These are phyloP conservation scores for Drosophila repleta DNA, from an alignment of 1,140 invertebrate genomes.

Conservation along the genomic window DNA sequence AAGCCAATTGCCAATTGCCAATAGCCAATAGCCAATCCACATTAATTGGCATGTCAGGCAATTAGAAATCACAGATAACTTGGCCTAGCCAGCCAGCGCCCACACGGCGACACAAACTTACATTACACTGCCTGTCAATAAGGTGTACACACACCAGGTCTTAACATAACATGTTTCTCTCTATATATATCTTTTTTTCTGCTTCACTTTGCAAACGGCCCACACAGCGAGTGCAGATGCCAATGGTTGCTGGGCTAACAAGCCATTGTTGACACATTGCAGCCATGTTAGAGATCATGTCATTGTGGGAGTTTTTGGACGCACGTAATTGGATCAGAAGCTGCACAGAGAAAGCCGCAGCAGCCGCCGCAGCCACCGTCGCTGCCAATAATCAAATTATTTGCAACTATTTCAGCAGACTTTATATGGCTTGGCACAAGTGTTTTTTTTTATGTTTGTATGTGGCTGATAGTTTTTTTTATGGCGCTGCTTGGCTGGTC, in stretches of 20 bases:
- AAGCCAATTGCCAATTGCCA: constrained; percentile 23
- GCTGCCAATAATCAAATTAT: constrained; percentile 43
- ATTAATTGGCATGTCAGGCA: constrained; percentile 77
- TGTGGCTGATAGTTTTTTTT: constrained; percentile 38
- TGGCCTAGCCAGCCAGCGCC: constrained; percentile 25
- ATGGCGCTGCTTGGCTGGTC: constrained; percentile 44
- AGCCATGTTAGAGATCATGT: constrained; percentile 68
- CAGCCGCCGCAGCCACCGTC: background rate
- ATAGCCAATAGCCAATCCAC: constrained; percentile 32
- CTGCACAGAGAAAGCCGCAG: constrained; percentile 39
- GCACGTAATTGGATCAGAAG: constrained; percentile 52
- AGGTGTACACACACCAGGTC: constrained; percentile 54
- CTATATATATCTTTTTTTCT: constrained; percentile 9
- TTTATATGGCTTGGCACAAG: constrained; percentile 39
- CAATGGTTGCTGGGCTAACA: constrained; percentile 62
- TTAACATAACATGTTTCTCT: constrained; percentile 27
- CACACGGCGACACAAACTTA: constrained; percentile 34
- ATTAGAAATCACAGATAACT: constrained; percentile 79
- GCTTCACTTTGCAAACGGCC: background rate
- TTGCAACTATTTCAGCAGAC: constrained; percentile 25
- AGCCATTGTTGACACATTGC: constrained; percentile 80
- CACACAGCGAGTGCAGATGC: constrained; percentile 27
- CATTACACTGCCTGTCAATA: constrained; percentile 56
- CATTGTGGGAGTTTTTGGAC: constrained; percentile 64
- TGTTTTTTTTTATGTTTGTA: background rate